Base-by-base conservation (phyloP, 2,113 vertebrate species). In the Corythornis madagascariensis region DNA sequence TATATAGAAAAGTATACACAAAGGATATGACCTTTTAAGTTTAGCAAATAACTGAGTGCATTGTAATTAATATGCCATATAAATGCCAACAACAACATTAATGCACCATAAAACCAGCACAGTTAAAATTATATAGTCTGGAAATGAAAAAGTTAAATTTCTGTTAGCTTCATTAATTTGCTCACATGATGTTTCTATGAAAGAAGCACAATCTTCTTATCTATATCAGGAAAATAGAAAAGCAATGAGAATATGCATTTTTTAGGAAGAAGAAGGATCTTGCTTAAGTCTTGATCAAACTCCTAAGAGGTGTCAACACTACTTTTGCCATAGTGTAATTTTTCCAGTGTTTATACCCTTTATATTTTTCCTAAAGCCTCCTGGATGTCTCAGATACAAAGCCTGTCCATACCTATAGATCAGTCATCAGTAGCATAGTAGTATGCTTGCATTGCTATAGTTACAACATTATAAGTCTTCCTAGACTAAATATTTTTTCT, bases 11-110 rank as follows among this genome's bases (percentile, higher is more conserved):
- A 95, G 72, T 78, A 65, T 93, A 89, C 84, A 91, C 75, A 71
- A 72, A 93, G 87, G 94, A 95, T 91, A 88, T 95, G 95, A 96
- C 92, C 96, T 96, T 96, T 96, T 94, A 96, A 93, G 84, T 94
- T 95, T 88, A 95, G 87, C 82, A 88, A 96, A 74, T 89, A 96
- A 93, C 94, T 48, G 88, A 89, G 69, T 74, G 87, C 80, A 35
- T 19, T 92, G 69, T 93, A 92, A 96, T 96, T 96, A 95, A 95
- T 93, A 91, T 69, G 82, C 79, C 65, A 48, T 89, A 95, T 95
- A 95, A 94, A 95, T 93, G 95, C 91, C 91, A 94, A 45, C 85
- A 89, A 77, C 91, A 94, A 83, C 82, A 83, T 96, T 95, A 95
- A 94, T 89, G 79, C 69, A 33, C 89, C 94, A 86, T 95, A 94